phyloP scores from a whole-genome alignment of 1,140 invertebrate species.

The Pygmarrhopalites habei region DNA sequence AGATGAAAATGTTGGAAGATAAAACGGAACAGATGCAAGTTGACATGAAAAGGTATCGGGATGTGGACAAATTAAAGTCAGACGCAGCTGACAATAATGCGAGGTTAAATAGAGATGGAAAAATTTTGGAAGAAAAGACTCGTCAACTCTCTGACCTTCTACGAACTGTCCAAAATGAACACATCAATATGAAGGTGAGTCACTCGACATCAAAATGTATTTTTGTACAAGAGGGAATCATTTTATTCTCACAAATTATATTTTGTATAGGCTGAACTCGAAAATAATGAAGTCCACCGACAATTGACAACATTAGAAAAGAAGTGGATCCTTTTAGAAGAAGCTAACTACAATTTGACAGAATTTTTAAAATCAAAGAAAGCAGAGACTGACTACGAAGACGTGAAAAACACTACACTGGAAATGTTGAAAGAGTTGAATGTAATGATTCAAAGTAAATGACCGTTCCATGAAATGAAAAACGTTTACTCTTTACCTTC shows the following conservation, averaged over 20 bases:
- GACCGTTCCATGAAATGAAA: too few species aligned
- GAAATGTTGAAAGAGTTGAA: constrained; percentile 29
- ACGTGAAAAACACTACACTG: constrained; percentile 48
- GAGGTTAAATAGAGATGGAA: constrained; percentile 47
- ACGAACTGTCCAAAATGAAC: constrained; percentile 38
- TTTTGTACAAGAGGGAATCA: too few species aligned
- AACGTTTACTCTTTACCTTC: too few species aligned
- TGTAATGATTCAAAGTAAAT: constrained; percentile 11
- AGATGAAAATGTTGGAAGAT: constrained; percentile 47
- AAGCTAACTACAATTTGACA: constrained; percentile 55
- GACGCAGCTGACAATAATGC: constrained; percentile 48
- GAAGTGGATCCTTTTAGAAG: constrained; percentile 57
- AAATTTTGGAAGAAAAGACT: constrained; percentile 44
- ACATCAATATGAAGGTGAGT: constrained; percentile 41
- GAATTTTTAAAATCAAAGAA: constrained; percentile 58
- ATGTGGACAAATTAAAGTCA: constrained; percentile 47
- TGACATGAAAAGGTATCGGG: constrained; percentile 47
- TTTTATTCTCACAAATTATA: too few species aligned
- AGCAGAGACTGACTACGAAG: constrained; percentile 57
- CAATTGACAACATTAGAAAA: constrained; percentile 58
- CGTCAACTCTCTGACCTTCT: constrained; percentile 40
- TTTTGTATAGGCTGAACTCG: constrained; percentile 54
- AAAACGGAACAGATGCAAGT: constrained; percentile 49
- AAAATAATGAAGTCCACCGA: constrained; percentile 60
- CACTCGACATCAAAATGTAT: too few species aligned